A percentile compares a stretch with the other conserved stretches of the same genome.
Evolutionary conservation across 1,140 invertebrate species (phyloP).

Genomic region (Cyrtorhinus lividipennis): DNA sequence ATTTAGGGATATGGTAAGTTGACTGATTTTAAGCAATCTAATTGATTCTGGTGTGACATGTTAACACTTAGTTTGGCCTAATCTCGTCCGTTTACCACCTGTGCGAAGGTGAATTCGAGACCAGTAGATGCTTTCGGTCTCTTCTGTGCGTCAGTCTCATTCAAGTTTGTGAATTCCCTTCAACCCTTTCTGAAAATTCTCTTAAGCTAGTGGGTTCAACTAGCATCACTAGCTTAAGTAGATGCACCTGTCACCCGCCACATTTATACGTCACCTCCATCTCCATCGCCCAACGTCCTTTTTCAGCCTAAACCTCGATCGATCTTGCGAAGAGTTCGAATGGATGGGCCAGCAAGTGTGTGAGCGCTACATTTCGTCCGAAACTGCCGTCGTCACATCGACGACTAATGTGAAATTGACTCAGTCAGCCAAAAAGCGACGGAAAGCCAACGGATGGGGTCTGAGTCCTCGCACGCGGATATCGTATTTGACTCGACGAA

Average conservation of each 20-base stretch:
- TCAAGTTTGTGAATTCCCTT: too few relatives aligned
- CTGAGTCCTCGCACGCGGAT: background rate
- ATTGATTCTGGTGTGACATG: too few relatives aligned
- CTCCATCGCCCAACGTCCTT: background rate
- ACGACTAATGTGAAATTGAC: background rate
- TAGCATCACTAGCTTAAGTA: background rate
- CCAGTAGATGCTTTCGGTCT: too few relatives aligned
- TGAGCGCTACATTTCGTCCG: background rate
- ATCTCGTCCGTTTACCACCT: too few relatives aligned
- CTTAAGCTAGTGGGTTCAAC: background rate
- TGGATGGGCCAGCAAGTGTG: background rate
- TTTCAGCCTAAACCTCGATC: background rate
- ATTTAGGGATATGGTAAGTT: too few relatives aligned
- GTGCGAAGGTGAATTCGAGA: too few relatives aligned
- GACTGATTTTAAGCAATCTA: too few relatives aligned
- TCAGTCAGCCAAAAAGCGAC: background rate
- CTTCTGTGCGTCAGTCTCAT: too few relatives aligned
- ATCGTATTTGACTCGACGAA: slow-evolving; percentile 1
- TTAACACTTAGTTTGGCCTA: too few relatives aligned
- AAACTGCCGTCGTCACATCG: background rate
- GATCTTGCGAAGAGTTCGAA: background rate
- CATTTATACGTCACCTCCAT: background rate
- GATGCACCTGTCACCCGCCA: background rate
- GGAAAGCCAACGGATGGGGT: background rate
- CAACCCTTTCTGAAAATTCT: too few relatives aligned